Evolutionary conservation across 1,140 invertebrate species (phyloP), one percentile per base, ranked within the genome.

Genomic region (Drosophila nikananu): DNA sequence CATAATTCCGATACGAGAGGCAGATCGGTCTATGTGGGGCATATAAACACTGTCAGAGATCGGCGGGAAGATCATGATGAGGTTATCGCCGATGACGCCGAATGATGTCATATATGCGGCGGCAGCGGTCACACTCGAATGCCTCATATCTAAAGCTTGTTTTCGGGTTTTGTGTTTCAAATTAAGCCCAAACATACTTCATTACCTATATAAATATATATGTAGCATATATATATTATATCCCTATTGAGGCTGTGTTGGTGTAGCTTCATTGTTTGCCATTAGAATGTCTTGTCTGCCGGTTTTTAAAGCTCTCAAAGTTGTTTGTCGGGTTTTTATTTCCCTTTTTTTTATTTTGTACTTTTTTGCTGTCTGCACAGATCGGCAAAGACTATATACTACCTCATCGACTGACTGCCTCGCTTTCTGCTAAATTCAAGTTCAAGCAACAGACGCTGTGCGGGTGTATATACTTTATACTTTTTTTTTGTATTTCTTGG

Each of bases 21-120:
- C 2, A 27, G 27, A 52, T 12, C n/a, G 17, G 30, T 13, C 32
- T 51, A 60, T 30, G 58, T 75, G 41, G 75, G 35, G 65, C 76
- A 79, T 41, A 78, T 46, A 71, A 27, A 37, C 54, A 39, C 54
- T 27, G 61, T 35, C 72, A 42, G 74, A 42, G 72, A 77, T 65
- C 52, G 27, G 23, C 17, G 21, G 44, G 48, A 51, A 39, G 74
- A 78, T 77, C 74, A 70, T 77, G 76, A 70, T 70, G 76, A 78
- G 73, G 76, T 77, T 78, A 77, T 78, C 74, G 63, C 58, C 62
- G 81, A 86, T 87, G 71, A 74, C 72, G 65, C 66, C 77, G 48
- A 73, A 90, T 90, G 86, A 90, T 89, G 86, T 91, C 78, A 90
- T 90, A 90, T 90, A 87, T 79, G 35, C 48, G 80, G 54, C 71